These are phyloP conservation scores for Urocynchramus pylzowi DNA, from an alignment of 2,113 vertebrate species.

Conservation along the genomic window DNA sequence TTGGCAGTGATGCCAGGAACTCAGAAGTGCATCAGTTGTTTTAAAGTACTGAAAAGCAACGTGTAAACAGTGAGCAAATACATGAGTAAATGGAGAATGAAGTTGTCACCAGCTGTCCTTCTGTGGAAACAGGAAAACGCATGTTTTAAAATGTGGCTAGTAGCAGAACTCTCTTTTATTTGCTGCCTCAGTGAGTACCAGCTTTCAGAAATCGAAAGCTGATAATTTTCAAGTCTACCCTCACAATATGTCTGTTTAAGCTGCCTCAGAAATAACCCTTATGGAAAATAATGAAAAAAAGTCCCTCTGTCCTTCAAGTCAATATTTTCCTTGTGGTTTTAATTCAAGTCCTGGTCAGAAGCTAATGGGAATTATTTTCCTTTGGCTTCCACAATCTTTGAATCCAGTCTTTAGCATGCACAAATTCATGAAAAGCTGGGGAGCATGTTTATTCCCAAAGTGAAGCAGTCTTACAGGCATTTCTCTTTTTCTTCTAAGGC, in stretches of 20 bases:
- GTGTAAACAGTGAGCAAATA: neutral
- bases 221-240: neutral
- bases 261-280: neutral
- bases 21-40: neutral
- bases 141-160: neutral
- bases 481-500: slow-evolving; percentile 18
- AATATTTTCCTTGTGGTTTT: neutral
- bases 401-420: neutral
- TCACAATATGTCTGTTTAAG: neutral
- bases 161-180: neutral
- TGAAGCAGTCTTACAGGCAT: neutral
- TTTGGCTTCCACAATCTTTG: neutral
- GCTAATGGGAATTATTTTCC: neutral
- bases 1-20: neutral
- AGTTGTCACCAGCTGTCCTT: slow-evolving; percentile 1
- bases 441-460: slow-evolving; percentile 15
- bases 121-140: neutral
- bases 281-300: neutral
- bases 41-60: neutral
- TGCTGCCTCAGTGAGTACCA: neutral
- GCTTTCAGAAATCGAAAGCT: neutral
- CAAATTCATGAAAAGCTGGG: neutral
- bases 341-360: neutral
- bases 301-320: neutral
- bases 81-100: neutral